Base-by-base conservation (phyloP, 2,888 invertebrate genomes). In the Piscicola geometra region DNA sequence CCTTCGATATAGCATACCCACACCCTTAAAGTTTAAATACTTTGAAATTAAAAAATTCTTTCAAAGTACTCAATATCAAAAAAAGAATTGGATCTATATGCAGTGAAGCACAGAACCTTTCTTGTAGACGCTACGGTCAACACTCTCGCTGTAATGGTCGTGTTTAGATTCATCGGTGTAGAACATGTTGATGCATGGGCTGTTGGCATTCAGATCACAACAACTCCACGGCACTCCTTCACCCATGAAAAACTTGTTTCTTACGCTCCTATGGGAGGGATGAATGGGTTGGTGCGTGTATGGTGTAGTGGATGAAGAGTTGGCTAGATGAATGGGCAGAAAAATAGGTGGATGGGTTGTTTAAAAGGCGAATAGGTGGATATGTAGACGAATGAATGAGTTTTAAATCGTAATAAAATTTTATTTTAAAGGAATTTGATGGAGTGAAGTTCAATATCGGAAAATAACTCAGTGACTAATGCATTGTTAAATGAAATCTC, bases 191-290 rank as follows among this genome's bases (percentile, higher is more conserved):
- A 75, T 70, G 70, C 77, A 77, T 3, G 77, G 76, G 3, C 60
- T 35, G 0, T 60, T 12, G n/a, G 68, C 35, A 5, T 2, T 30
- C n/a, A 76, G 52, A 64, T 76, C 25, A 33, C 77, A 77, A 67
- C 77, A 77, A 36, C 77, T 77, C 70, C 73, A 76, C 21, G 77
- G 77, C 3, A 77, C 77, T n/a, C 68, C 71, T 25, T 72, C 68
- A 15, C 64, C 71, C 60, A 18, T 15, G 50, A 71, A 76, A 18
- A 36, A 28, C 1, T 36, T n/a, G n/a, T n/a, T n/a, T n/a, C n/a
- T n/a, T n/a, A n/a, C n/a, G n/a, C n/a, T n/a, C n/a, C n/a, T n/a
- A n/a, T n/a, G n/a, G n/a, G n/a, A n/a, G n/a, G n/a, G n/a, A n/a
- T n/a, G n/a, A n/a, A n/a, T n/a, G n/a, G n/a, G n/a, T n/a, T n/a